Evolutionary conservation across 2,888 invertebrate genomes (phyloP), one percentile per base, ranked within the genome.

Genomic region (Aphidoletes aphidimyza): DNA sequence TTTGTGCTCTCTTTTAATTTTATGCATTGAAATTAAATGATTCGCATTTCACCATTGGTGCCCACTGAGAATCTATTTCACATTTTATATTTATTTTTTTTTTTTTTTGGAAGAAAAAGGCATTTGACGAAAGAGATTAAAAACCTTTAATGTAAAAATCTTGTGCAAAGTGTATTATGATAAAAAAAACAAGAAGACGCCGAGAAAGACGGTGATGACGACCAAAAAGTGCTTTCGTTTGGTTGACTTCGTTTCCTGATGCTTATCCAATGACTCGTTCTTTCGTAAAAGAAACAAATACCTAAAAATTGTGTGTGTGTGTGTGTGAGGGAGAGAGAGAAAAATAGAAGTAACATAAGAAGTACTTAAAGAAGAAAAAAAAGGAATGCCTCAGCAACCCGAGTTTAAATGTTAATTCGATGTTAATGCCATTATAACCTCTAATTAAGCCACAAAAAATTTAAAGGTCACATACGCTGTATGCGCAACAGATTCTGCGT

Each of bases 401-500:
- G 14, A 34, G 69, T 34, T 69, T 30, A 69, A 69, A 69, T 69
- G 34, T 69, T 69, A 69, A 30, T 69, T 69, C 69, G 69, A 69
- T 69, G 69, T 69, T 69, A 69, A 69, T 69, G 69, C 69, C 69
- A 69, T 69, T 69, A 69, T 30, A 69, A 69, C 69, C 69, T 69
- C 69, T 69, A 69, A 69, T 69, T 69, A 69, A 69, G 69, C 69
- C 69, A 69, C 69, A 69, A 69, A 54, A 69, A 54, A 22, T 69
- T 54, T 34, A 69, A 69, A 69, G 69, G 69, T 69, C 69, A 69
- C 69, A 69, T 69, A 30, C 11, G 34, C 26, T 54, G 3, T 54
- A 26, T 30, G 26, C 30, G 30, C 69, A 2, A 6, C 26, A 69
- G 14, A 69, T 69, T 26, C 69, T 30, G 69, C 69, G 69, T 30